Conservation (phyloP, 2,113 vertebrate species). For the Neogale vison region DNA sequence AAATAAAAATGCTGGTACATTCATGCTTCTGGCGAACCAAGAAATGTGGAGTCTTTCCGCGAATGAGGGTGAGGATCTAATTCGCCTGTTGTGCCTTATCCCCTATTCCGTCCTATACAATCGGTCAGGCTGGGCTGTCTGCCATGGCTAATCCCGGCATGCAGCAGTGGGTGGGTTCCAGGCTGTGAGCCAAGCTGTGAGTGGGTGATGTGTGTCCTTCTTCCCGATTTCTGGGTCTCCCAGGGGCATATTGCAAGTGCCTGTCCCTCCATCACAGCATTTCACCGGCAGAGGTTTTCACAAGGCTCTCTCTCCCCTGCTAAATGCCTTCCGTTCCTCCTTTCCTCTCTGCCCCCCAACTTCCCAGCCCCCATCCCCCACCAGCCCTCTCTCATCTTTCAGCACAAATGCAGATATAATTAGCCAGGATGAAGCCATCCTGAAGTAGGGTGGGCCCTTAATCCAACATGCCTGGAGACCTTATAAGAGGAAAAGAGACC, state of each 20-base stretch:
- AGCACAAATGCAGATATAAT: too few relatives aligned
- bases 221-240: neutral
- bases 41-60: neutral
- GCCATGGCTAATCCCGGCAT: neutral
- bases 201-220: neutral
- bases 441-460: neutral
- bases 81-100: neutral
- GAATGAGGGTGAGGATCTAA: neutral
- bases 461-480: neutral
- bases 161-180: neutral
- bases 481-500: neutral
- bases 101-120: neutral
- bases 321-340: accelerated
- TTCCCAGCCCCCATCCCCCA: neutral
- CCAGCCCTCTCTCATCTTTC: neutral
- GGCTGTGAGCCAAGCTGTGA: neutral
- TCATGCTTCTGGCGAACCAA: neutral
- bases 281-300: neutral
- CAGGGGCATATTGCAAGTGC: neutral
- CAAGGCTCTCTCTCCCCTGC: neutral
- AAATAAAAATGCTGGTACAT: constrained; percentile 13
- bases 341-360: too few relatives aligned
- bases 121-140: neutral
- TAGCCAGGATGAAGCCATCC: neutral
- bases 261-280: neutral